Conservation (phyloP, 2,888 invertebrate species). For the Globia sparganii region DNA sequence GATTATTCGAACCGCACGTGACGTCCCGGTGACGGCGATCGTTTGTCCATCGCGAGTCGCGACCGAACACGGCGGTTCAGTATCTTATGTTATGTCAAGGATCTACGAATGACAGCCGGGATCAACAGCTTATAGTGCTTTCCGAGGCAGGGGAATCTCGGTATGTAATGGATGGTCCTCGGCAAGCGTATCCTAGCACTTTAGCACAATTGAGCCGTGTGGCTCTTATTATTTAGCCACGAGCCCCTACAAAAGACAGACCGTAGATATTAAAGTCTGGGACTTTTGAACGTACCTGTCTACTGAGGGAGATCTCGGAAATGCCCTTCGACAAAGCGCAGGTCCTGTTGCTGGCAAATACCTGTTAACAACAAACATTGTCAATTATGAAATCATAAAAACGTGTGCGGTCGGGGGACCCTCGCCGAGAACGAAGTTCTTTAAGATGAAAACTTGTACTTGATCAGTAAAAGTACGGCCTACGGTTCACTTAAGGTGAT, state of each 20-base stretch:
- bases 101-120: background rate
- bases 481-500: too few relatives aligned
- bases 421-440: too few relatives aligned
- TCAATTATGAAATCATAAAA: background rate
- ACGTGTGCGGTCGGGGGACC: too few relatives aligned
- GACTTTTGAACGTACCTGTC: background rate
- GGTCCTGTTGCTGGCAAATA: background rate
- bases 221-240: background rate
- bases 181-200: background rate
- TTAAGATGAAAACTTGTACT: too few relatives aligned
- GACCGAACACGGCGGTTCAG: too few relatives aligned
- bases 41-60: too few relatives aligned
- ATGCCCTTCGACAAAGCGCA: background rate
- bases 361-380: background rate
- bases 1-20: too few relatives aligned
- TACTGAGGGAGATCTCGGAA: background rate
- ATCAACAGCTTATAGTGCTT: background rate
- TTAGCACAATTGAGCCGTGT: background rate
- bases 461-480: too few relatives aligned
- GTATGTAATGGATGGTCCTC: background rate
- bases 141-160: too few relatives aligned
- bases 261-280: background rate
- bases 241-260: background rate
- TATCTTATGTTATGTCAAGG: too few relatives aligned
- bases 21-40: too few relatives aligned